Evolutionary conservation across 2,888 invertebrate genomes (phyloP), one percentile per base, ranked within the genome.

Genomic region (Scelioninae gen. 1): DNA sequence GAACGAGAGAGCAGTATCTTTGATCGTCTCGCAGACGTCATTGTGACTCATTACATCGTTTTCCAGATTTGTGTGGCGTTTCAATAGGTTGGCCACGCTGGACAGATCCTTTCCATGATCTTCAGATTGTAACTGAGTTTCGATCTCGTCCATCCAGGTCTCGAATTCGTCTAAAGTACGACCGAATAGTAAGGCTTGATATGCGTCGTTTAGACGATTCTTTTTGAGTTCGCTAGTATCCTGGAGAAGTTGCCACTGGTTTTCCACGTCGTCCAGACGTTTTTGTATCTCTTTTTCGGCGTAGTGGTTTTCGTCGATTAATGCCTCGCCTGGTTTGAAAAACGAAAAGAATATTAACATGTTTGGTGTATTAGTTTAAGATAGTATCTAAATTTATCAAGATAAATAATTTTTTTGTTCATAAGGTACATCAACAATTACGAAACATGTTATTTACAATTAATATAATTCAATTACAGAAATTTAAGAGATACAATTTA

Each of bases 131-230:
- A 97, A 92, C 86, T 96, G 96, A 13, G 94, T 93, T 92, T 98
- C 97, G 0, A 96, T 94, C 75, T 98, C 98, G 87, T 97, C 97
- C 92, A 98, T 95, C 98, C 99, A 99, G 11, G 95, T 94, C 88
- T 97, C 96, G 90, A 99, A 96, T 93, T 99, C 99, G 88, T 98
- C 98, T 69, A 99, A 93, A 0, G 96, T 96, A 6, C 98, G 95
- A 85, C 96, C 95, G 91, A 97, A 98, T 55, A 97, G 94, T 11
- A 98, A 92, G 0, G 98, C 98, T 92, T 98, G 97, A 92, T 98
- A 97, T 0, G 98, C 98, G 91, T 98, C 97, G 86, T 96, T 96
- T 0, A 99, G 93, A 5, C 98, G 94, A 84, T 96, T 96, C 74
- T 96, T 95, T 87, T 99, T 98, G 10, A 96, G 93, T 79, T 95